Percentiles rank a stretch among this genome's conserved stretches.
Conservation (phyloP, 1,140 invertebrate species). For the Macrosteles quadrilineatus region DNA sequence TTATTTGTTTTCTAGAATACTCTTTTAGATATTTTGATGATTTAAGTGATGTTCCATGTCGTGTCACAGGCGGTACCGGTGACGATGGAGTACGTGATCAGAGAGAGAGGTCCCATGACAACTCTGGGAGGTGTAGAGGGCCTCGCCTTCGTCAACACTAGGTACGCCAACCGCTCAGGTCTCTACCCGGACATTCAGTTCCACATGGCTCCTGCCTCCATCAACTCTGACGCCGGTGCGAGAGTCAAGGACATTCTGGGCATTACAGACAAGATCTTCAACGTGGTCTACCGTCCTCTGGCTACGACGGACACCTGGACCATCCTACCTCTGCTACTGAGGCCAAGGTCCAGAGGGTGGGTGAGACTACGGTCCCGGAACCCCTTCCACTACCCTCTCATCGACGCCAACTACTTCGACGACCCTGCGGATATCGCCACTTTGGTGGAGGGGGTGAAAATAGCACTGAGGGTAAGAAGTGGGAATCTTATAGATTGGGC, state of each 20-base stretch:
- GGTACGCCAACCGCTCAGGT: constrained; percentile 69
- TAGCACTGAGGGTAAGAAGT: constrained; percentile 49
- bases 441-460: constrained; percentile 71
- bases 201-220: constrained; percentile 83
- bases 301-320: constrained; percentile 78
- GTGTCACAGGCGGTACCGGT: constrained; percentile 70
- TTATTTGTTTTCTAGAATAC: no score
- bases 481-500: no score
- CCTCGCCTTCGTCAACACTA: constrained; percentile 80
- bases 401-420: constrained; percentile 87
- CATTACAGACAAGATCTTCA: constrained; percentile 77
- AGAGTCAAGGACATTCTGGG: constrained; percentile 77
- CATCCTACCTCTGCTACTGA: constrained; percentile 76
- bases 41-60: no score
- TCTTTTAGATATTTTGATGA: no score
- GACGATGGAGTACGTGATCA: constrained; percentile 75
- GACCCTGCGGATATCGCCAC: constrained; percentile 74
- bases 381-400: constrained; percentile 81
- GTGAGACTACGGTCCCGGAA: constrained; percentile 72
- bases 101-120: constrained; percentile 80
- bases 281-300: constrained; percentile 75
- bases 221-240: constrained; percentile 75
- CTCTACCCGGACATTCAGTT: constrained; percentile 84
- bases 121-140: constrained; percentile 83
- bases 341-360: constrained; percentile 74